These are phyloP conservation scores for Euglossa dilemma DNA, from an alignment of 1,140 invertebrate genomes.

Conservation along the genomic window DNA sequence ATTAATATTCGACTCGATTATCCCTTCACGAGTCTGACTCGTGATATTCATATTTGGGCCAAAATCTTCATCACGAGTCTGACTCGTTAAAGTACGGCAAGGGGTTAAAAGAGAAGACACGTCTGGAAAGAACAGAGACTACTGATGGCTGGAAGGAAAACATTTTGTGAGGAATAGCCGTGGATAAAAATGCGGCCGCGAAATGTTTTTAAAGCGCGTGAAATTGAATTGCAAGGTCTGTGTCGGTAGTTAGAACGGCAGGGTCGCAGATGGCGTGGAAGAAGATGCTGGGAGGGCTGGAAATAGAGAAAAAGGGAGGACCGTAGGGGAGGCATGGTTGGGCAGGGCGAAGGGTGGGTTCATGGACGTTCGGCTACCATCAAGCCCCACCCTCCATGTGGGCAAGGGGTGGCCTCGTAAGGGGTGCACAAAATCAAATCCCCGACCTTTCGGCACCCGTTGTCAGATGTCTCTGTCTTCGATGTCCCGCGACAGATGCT, in stretches of 20 bases:
- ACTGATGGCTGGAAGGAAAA: no score
- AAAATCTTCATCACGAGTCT: no score
- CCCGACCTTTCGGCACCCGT: conserved; percentile 64
- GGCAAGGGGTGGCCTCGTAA: conserved; percentile 65
- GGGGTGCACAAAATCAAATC: conserved; percentile 74
- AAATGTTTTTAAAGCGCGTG: conserved; percentile 29
- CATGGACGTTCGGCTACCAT: conserved; percentile 66
- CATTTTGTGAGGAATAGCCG: background rate
- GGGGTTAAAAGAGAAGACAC: background rate
- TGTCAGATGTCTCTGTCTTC: conserved; percentile 73
- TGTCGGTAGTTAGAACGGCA: conserved; percentile 13
- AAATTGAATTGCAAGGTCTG: conserved; percentile 40
- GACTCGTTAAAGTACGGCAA: no score
- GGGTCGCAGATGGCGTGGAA: conserved; percentile 68
- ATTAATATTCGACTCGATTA: no score
- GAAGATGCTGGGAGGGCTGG: conserved; percentile 65
- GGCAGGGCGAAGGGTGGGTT: conserved; percentile 71
- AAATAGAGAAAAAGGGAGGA: conserved; percentile 69
- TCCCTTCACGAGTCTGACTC: no score
- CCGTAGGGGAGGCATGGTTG: conserved; percentile 62
- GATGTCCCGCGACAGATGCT: conserved; percentile 54
- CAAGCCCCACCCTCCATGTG: conserved; percentile 76
- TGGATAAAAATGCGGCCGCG: background rate
- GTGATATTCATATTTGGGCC: no score
- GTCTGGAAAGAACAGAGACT: background rate